Conservation (phyloP, 2,113 vertebrate species). For the Ia io region DNA sequence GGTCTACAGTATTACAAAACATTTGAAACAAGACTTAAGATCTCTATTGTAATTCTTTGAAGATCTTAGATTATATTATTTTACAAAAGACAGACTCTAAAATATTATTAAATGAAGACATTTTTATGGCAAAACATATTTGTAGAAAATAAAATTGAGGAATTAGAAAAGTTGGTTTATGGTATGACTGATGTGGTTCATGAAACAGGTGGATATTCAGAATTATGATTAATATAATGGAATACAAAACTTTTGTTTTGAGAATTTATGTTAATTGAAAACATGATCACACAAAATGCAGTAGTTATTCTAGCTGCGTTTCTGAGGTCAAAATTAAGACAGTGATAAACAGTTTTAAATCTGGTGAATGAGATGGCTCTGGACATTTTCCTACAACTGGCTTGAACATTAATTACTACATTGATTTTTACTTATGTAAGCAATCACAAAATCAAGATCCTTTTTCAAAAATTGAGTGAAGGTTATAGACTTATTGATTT, state of each 20-base stretch:
- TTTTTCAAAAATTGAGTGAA: conserved; percentile 61
- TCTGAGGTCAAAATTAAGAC: neutral
- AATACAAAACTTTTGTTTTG: conserved; percentile 41
- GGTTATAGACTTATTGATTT: conserved; percentile 62
- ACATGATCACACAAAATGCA: neutral
- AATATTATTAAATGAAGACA: neutral
- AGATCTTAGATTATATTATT: neutral
- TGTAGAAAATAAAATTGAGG: neutral
- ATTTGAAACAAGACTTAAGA: neutral
- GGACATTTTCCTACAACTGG: conserved; percentile 37
- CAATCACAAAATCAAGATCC: conserved; percentile 60
- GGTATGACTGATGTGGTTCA: neutral
- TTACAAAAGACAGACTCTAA: neutral
- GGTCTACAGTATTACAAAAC: neutral
- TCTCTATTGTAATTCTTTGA: neutral
- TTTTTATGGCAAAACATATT: neutral
- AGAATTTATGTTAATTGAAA: neutral
- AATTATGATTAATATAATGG: neutral
- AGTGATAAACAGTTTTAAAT: conserved; percentile 43
- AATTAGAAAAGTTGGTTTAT: neutral
- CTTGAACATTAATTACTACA: conserved; percentile 50
- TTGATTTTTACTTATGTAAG: conserved; percentile 69
- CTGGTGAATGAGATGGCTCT: conserved; percentile 24
- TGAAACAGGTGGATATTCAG: neutral
- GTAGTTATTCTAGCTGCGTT: neutral